Evolutionary conservation across 2,113 vertebrate species (phyloP).

Genomic region (Cyprinodon variegatus): DNA sequence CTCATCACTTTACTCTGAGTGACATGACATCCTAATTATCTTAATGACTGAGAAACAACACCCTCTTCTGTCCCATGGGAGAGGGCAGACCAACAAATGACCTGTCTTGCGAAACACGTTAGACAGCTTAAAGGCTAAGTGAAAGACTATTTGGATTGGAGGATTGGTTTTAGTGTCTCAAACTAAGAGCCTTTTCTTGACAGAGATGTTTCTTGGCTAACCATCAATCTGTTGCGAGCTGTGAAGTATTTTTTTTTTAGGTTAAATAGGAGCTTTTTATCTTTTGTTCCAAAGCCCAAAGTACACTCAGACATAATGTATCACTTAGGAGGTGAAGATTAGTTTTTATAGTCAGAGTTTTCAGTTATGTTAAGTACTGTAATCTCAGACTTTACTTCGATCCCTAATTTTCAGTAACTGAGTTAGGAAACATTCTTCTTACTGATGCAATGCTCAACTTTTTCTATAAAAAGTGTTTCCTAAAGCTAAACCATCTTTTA

Average conservation of each 20-base stretch:
- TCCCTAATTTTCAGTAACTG: too few species aligned
- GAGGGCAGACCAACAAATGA: slow-evolving; percentile 33
- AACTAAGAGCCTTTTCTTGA: slow-evolving; percentile 40
- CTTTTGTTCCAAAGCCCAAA: not conserved
- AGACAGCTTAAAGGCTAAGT: slow-evolving; percentile 56
- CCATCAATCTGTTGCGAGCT: slow-evolving; percentile 25
- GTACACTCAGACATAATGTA: not conserved
- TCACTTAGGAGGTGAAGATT: not conserved
- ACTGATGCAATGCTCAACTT: too few species aligned
- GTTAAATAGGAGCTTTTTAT: slow-evolving; percentile 26
- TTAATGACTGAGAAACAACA: slow-evolving; percentile 46
- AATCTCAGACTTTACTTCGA: too few species aligned
- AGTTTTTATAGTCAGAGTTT: too few species aligned
- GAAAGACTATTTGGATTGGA: slow-evolving; percentile 60
- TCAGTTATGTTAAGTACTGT: too few species aligned
- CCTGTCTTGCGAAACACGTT: slow-evolving; percentile 26
- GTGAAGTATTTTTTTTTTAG: slow-evolving; percentile 12
- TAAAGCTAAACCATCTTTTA: too few species aligned
- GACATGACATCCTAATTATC: slow-evolving; percentile 61
- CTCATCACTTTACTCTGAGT: slow-evolving; percentile 11
- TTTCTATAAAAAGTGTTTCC: too few species aligned
- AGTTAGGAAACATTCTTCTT: too few species aligned
- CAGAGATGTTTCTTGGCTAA: slow-evolving; percentile 33
- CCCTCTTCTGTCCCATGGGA: slow-evolving; percentile 49
- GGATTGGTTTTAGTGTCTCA: slow-evolving; percentile 67